Conservation (phyloP, 2,797 vertebrate species). For the Petrocephalus sullivani region DNA sequence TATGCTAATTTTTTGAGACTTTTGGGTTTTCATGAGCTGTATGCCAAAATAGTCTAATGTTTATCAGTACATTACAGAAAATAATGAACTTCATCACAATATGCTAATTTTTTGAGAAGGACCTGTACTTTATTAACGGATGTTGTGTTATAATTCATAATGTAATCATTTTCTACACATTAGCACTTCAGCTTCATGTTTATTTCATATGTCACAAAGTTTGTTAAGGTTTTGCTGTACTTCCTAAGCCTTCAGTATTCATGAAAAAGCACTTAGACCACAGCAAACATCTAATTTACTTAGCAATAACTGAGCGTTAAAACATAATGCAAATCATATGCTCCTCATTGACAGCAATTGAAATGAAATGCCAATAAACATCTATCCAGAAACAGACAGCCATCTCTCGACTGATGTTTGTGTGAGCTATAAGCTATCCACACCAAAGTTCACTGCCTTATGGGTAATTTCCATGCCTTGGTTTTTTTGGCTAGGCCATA, state of each 20-base stretch:
- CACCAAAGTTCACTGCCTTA: not conserved
- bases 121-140: not conserved
- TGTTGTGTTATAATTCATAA: not conserved
- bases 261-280: not conserved
- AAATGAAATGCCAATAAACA: not conserved
- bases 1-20: too few relatives aligned
- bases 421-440: not conserved
- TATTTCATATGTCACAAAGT: not conserved
- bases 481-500: not conserved
- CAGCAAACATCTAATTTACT: not conserved
- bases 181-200: not conserved
- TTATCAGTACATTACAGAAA: too few relatives aligned
- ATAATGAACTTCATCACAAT: too few relatives aligned
- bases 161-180: not conserved
- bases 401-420: not conserved
- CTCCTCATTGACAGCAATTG: not conserved
- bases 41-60: too few relatives aligned
- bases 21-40: too few relatives aligned
- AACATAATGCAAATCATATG: not conserved
- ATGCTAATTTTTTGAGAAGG: too few relatives aligned
- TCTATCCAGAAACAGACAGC: not conserved
- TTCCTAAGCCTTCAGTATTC: not conserved
- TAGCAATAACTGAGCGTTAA: not conserved
- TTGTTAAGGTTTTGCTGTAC: not conserved
- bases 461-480: not conserved